Conservation (phyloP, 2,113 vertebrate species). For the Aegithalos caudatus region DNA sequence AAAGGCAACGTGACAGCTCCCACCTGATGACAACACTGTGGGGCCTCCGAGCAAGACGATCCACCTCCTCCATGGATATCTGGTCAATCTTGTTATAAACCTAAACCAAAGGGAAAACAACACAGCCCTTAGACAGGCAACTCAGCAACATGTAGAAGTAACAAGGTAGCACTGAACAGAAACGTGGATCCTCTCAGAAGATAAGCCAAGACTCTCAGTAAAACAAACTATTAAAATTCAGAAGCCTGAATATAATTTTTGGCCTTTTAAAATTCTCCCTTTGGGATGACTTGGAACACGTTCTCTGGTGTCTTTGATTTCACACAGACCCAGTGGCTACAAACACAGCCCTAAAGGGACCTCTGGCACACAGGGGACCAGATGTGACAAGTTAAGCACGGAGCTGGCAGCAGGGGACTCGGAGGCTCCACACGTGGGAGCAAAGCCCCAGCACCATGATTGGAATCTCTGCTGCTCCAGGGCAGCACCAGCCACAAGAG, state of each 20-base stretch:
- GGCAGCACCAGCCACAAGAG: slow-evolving; percentile 31
- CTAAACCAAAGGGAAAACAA: slow-evolving; percentile 63
- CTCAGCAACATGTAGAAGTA: not conserved
- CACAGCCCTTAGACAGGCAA: not conserved
- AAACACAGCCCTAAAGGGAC: not conserved
- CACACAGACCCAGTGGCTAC: not conserved
- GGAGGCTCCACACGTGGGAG: fast-evolving
- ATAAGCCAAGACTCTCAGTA: not conserved
- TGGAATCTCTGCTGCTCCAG: not conserved
- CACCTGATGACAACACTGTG: slow-evolving; percentile 97
- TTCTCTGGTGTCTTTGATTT: not conserved
- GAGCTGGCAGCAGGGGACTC: not conserved
- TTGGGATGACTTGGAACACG: not conserved
- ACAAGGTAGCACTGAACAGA: not conserved
- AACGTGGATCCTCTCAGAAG: not conserved
- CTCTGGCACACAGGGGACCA: not conserved
- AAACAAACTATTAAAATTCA: not conserved
- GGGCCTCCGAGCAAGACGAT: slow-evolving; percentile 86
- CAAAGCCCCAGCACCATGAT: not conserved
- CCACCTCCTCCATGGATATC: slow-evolving; percentile 97
- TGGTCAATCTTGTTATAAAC: slow-evolving; percentile 99
- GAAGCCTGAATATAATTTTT: not conserved
- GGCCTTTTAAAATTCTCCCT: not conserved
- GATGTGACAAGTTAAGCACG: fast-evolving
- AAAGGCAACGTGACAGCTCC: not conserved